phyloP scores from a whole-genome alignment of 2,888 invertebrate species.

The Dryococelus australis region DNA sequence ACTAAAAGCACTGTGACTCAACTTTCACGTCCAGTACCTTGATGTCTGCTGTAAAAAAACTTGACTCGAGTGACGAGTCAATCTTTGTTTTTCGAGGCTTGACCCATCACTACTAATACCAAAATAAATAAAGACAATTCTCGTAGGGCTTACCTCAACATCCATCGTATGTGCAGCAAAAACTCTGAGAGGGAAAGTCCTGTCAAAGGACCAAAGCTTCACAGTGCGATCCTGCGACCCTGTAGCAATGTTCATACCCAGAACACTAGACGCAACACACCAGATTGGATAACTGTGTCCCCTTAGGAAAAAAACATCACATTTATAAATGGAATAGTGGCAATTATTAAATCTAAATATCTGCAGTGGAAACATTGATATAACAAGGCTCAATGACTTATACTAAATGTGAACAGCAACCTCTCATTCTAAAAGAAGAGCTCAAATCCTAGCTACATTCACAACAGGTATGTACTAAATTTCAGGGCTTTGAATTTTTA shows the following conservation, averaged over 20 bases:
- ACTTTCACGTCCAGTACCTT: too few relatives aligned
- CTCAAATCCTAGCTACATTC: too few relatives aligned
- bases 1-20: too few relatives aligned
- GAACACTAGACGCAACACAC: constrained; percentile 78
- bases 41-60: too few relatives aligned
- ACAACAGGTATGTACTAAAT: too few relatives aligned
- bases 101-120: background rate
- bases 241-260: constrained; percentile 75
- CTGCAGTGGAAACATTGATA: background rate
- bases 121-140: background rate
- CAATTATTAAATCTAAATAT: background rate
- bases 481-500: too few relatives aligned
- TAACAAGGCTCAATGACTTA: too few relatives aligned
- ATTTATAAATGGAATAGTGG: background rate
- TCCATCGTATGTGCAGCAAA: constrained; percentile 90
- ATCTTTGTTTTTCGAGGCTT: too few relatives aligned
- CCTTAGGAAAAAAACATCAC: constrained; percentile 56
- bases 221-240: constrained; percentile 84
- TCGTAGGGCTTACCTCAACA: constrained; percentile 74
- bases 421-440: too few relatives aligned
- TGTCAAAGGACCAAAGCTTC: constrained; percentile 81
- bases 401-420: too few relatives aligned
- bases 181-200: constrained; percentile 81
- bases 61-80: too few relatives aligned
- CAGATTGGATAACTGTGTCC: constrained; percentile 92